phyloP scores from a whole-genome alignment of 1,140 invertebrate species.

The Dinoponera quadriceps region DNA sequence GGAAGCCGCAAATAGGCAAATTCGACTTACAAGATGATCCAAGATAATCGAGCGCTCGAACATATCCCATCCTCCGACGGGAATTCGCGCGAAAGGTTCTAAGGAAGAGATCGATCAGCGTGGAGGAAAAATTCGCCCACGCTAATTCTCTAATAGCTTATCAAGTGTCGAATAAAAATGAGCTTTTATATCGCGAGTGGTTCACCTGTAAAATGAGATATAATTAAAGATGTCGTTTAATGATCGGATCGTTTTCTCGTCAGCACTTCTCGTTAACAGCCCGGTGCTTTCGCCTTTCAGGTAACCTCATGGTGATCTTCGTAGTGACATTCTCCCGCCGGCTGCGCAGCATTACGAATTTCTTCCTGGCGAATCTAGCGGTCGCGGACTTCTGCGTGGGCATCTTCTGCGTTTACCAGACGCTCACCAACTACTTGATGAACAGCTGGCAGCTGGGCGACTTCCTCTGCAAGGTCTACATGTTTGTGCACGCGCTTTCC shows the following conservation, averaged over 20 bases:
- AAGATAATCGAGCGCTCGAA: neutral
- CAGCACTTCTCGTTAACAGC: no score
- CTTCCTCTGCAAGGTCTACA: constrained; percentile 94
- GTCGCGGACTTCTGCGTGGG: constrained; percentile 94
- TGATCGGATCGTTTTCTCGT: no score
- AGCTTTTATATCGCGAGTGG: no score
- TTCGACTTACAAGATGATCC: neutral
- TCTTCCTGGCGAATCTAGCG: constrained; percentile 93
- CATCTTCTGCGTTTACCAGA: constrained; percentile 94
- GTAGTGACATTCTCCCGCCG: constrained; percentile 92
- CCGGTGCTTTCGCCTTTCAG: constrained; percentile 85
- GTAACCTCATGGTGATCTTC: constrained; percentile 93
- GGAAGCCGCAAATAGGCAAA: neutral
- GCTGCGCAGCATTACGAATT: constrained; percentile 93
- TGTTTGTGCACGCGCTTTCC: constrained; percentile 92
- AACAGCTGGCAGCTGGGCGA: constrained; percentile 92
- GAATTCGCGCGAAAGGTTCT: neutral
- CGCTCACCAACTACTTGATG: constrained; percentile 91
- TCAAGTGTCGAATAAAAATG: no score
- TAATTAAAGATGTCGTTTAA: no score
- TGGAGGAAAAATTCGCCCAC: no score
- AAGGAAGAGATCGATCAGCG: neutral
- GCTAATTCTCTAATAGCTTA: no score
- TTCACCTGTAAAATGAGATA: no score
- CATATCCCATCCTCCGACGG: no score